These are phyloP conservation scores for Colinus virginianus DNA, from an alignment of 2,113 vertebrate species.

Conservation along the genomic window DNA sequence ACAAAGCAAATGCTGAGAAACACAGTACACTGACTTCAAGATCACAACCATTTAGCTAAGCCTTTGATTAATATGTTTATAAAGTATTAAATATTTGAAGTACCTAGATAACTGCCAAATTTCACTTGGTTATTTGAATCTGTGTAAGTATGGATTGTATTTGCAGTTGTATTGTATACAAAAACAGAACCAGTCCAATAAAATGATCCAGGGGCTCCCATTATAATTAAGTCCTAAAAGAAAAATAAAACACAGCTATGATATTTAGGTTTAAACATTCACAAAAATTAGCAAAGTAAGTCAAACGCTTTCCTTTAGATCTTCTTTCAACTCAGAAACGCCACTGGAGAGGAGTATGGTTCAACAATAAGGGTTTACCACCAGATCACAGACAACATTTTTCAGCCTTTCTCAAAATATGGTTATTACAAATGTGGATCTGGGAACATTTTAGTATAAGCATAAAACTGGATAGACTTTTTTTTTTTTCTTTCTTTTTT, in stretches of 20 bases:
- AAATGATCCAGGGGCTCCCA: slow-evolving; percentile 92
- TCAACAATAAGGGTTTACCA: background rate
- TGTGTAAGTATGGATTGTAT: slow-evolving; percentile 80
- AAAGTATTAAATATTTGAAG: slow-evolving; percentile 8
- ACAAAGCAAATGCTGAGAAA: background rate
- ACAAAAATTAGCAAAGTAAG: background rate
- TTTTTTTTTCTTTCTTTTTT: background rate
- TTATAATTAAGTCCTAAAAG: slow-evolving; percentile 91
- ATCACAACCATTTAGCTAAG: background rate
- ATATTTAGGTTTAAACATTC: slow-evolving; percentile 14
- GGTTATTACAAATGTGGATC: background rate
- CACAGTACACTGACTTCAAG: background rate
- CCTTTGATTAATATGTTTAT: background rate
- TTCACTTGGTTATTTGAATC: slow-evolving; percentile 82
- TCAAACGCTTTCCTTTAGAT: background rate
- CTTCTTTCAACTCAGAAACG: background rate
- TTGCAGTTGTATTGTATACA: slow-evolving; percentile 85
- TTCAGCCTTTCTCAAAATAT: background rate
- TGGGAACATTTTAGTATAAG: background rate
- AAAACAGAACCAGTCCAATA: slow-evolving; percentile 95
- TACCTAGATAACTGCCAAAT: slow-evolving; percentile 95
- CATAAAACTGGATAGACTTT: background rate
- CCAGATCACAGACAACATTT: background rate
- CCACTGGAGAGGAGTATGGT: background rate
- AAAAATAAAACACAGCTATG: slow-evolving; percentile 33